phyloP scores from a whole-genome alignment of 2,888 invertebrate species.

The Aphodius granarius region DNA sequence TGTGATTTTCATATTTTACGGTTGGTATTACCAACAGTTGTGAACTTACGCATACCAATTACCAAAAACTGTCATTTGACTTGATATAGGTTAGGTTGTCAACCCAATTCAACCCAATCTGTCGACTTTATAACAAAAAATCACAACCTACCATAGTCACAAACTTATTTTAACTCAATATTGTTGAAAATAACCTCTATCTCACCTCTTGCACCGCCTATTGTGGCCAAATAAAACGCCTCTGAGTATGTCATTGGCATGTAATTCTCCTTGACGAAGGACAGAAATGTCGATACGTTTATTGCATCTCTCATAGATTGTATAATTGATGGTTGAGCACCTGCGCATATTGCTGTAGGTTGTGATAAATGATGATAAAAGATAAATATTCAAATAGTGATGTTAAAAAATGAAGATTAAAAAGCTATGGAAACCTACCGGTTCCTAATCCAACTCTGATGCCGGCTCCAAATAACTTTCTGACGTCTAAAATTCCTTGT shows the following conservation, averaged over 20 bases:
- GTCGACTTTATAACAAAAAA: no score
- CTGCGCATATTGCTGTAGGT: slow-evolving; percentile 89
- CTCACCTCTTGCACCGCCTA: slow-evolving; percentile 82
- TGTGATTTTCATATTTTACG: no score
- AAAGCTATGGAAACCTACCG: slow-evolving; percentile 56
- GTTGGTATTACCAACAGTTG: no score
- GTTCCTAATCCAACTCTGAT: slow-evolving; percentile 84
- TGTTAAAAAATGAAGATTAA: neutral
- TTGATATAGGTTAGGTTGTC: no score
- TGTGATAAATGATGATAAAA: slow-evolving; percentile 30
- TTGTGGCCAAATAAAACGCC: slow-evolving; percentile 81
- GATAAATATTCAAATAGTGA: neutral
- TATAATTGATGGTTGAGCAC: slow-evolving; percentile 74
- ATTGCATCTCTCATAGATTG: slow-evolving; percentile 74
- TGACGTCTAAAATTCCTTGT: slow-evolving; percentile 82
- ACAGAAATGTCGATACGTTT: slow-evolving; percentile 71
- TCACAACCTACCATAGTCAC: no score
- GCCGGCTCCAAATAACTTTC: slow-evolving; percentile 62
- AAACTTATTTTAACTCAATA: no score
- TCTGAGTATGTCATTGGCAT: slow-evolving; percentile 70
- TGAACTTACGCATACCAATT: no score
- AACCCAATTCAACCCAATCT: no score
- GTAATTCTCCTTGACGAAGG: slow-evolving; percentile 53
- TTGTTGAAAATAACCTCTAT: no score
- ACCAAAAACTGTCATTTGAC: no score